phyloP scores from a whole-genome alignment of 1,140 invertebrate species.

The Onthophagus taurus region DNA sequence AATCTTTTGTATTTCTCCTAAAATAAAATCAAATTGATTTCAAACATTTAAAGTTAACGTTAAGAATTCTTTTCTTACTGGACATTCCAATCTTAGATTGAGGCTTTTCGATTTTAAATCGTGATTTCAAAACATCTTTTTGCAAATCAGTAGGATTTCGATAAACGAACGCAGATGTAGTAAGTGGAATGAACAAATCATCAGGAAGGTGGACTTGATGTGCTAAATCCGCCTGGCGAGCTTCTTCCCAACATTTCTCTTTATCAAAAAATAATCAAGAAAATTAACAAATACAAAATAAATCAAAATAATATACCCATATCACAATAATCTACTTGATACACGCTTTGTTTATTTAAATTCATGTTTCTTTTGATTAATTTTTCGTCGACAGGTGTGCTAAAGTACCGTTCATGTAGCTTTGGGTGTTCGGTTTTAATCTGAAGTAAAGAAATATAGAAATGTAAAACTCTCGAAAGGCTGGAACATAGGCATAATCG shows the following conservation, averaged over 20 bases:
- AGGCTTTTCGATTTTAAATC: background rate
- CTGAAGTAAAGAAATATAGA: too few relatives aligned
- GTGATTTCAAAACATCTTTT: background rate
- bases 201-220: background rate
- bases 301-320: background rate
- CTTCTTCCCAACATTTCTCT: background rate
- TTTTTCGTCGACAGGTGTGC: background rate
- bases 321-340: conserved; percentile 9
- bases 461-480: too few relatives aligned
- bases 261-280: background rate
- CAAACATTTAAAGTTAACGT: background rate
- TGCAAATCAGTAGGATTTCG: background rate
- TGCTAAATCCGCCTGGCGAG: too few relatives aligned
- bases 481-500: too few relatives aligned
- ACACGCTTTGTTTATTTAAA: background rate
- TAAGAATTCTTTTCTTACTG: background rate
- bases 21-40: background rate
- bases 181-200: background rate
- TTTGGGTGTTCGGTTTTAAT: background rate
- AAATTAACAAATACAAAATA: background rate
- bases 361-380: background rate
- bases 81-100: background rate
- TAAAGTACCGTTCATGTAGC: background rate
- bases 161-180: background rate
- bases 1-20: background rate